phyloP scores from a whole-genome alignment of 1,140 invertebrate species.

The Lanistes nyassanus region DNA sequence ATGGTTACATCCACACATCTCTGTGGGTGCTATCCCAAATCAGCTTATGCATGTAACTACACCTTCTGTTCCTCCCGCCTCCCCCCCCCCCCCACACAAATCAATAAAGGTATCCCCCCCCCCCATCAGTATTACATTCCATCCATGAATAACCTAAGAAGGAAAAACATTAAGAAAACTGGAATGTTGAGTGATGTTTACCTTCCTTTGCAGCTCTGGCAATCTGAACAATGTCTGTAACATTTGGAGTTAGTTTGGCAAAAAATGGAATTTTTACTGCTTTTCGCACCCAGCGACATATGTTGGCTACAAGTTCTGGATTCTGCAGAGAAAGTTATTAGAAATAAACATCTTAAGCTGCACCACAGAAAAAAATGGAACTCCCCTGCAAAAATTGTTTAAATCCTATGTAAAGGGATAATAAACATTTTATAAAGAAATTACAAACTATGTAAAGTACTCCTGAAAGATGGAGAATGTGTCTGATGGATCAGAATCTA shows the following conservation, averaged over 20 bases:
- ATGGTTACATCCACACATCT: too few relatives aligned
- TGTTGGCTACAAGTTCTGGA: slow-evolving; percentile 85
- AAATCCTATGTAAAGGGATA: background rate
- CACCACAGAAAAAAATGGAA: background rate
- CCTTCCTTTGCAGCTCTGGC: slow-evolving; percentile 91
- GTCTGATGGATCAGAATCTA: too few relatives aligned
- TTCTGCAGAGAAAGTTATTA: slow-evolving; percentile 71
- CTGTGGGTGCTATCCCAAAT: too few relatives aligned
- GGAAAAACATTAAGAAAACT: background rate
- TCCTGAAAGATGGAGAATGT: too few relatives aligned
- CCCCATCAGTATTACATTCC: too few relatives aligned
- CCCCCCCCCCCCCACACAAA: too few relatives aligned
- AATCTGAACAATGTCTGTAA: slow-evolving; percentile 91
- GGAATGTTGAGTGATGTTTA: slow-evolving; percentile 40
- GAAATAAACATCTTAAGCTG: background rate
- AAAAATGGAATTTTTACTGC: slow-evolving; percentile 96
- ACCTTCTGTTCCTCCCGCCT: too few relatives aligned
- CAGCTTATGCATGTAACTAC: too few relatives aligned
- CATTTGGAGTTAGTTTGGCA: slow-evolving; percentile 97
- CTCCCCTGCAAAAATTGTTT: background rate
- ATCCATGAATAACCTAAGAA: too few relatives aligned
- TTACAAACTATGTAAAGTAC: too few relatives aligned
- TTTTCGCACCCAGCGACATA: slow-evolving; percentile 88
- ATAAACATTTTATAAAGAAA: too few relatives aligned
- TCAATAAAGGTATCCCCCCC: too few relatives aligned